Percentiles rank a stretch among this genome's conserved stretches.
Evolutionary conservation across 2,113 vertebrate species (phyloP).

Genomic region (Ciconia stormi): DNA sequence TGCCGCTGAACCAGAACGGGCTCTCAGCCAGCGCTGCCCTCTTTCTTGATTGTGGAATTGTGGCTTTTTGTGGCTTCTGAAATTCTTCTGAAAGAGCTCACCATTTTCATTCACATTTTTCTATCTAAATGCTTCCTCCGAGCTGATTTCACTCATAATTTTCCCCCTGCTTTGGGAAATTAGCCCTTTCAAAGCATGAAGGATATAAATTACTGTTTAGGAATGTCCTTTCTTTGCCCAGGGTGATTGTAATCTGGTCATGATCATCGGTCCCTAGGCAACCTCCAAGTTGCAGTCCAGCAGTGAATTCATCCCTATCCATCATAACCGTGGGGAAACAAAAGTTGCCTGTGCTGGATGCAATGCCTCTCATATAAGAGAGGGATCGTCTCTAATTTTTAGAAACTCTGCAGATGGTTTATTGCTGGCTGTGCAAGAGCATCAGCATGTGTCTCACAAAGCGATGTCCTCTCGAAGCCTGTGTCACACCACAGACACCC

Average conservation of each 20-base stretch:
- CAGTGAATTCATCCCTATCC: constrained; percentile 30
- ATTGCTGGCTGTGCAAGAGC: background rate
- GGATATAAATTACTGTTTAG: constrained; percentile 62
- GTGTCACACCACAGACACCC: background rate
- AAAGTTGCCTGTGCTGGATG: background rate
- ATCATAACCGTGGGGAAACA: background rate
- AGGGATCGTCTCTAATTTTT: background rate
- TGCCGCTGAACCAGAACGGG: constrained; percentile 49
- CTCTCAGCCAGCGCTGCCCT: constrained; percentile 37
- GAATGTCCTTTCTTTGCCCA: constrained; percentile 58
- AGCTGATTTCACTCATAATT: constrained; percentile 62
- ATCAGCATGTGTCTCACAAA: background rate
- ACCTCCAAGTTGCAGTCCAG: constrained; percentile 34
- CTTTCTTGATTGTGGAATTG: constrained; percentile 65
- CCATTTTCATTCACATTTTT: constrained; percentile 70
- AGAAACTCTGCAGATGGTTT: background rate
- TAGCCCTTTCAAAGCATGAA: constrained; percentile 57
- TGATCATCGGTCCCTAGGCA: constrained; percentile 58
- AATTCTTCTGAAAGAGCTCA: constrained; percentile 59
- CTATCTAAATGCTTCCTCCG: constrained; percentile 57
- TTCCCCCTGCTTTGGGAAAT: constrained; percentile 56
- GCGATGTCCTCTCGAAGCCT: background rate
- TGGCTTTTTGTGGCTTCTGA: constrained; percentile 60
- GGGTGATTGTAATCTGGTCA: constrained; percentile 53
- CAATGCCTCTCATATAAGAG: background rate